phyloP scores from a whole-genome alignment of 1,140 invertebrate genomes.

The Sminthurides bifidus region DNA sequence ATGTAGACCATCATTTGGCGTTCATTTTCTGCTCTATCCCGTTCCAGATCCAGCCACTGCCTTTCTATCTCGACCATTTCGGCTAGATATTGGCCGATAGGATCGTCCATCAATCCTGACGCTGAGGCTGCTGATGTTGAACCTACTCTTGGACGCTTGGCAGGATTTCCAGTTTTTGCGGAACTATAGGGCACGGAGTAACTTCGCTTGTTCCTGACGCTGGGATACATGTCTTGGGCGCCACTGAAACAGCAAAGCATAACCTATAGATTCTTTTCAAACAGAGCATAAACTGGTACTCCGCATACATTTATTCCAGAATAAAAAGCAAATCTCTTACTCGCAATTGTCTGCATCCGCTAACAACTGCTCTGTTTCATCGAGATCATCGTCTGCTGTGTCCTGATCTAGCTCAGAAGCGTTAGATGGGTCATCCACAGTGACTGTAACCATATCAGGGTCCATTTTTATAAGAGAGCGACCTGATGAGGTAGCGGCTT shows the following conservation, averaged over 20 bases:
- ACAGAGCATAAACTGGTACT: not conserved
- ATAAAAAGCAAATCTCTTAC: slow-evolving; percentile 5
- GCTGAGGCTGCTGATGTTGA: slow-evolving; percentile 14
- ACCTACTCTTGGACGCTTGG: slow-evolving; percentile 16
- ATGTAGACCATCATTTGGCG: slow-evolving; percentile 31
- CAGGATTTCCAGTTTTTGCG: not conserved
- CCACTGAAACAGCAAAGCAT: slow-evolving; percentile 6
- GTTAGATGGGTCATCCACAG: slow-evolving; percentile 13
- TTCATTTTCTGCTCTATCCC: slow-evolving; percentile 31
- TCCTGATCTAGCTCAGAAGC: slow-evolving; percentile 14
- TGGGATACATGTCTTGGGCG: slow-evolving; percentile 2
- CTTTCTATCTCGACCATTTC: slow-evolving; percentile 32
- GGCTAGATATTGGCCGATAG: slow-evolving; percentile 23
- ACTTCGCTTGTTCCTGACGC: slow-evolving; percentile 8
- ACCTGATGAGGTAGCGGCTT: not conserved
- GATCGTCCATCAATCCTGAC: slow-evolving; percentile 23
- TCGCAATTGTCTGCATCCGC: slow-evolving; percentile 6
- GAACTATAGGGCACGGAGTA: slow-evolving; percentile 12
- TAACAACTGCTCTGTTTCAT: slow-evolving; percentile 9
- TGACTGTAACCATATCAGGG: slow-evolving; percentile 22
- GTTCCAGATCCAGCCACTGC: slow-evolving; percentile 30
- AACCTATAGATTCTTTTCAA: slow-evolving; percentile 2
- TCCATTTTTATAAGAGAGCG: slow-evolving; percentile 23
- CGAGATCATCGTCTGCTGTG: slow-evolving; percentile 20
- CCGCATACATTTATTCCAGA: not conserved